A percentile compares a stretch with the other conserved stretches of the same genome.
Evolutionary conservation across 2,888 invertebrate genomes (phyloP).

Genomic region (Cephus sareptanus): DNA sequence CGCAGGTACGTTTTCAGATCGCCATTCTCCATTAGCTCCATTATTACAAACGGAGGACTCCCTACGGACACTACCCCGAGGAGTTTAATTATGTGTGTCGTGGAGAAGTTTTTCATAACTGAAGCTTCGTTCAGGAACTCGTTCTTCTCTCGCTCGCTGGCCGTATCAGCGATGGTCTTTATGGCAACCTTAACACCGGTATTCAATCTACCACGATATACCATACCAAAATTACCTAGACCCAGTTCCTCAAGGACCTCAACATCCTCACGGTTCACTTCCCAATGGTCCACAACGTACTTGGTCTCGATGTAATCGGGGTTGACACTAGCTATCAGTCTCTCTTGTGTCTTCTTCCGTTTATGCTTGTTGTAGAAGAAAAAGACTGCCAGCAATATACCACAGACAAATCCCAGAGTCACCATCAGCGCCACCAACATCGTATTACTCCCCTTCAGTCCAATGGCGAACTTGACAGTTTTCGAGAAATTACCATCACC

Average conservation of each 20-base stretch:
- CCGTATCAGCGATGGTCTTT: constrained; percentile 73
- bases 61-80: constrained; percentile 79
- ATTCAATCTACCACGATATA: constrained; percentile 71
- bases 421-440: constrained; percentile 36
- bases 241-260: constrained; percentile 71
- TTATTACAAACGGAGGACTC: constrained; percentile 77
- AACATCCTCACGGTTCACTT: constrained; percentile 73
- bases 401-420: constrained; percentile 34
- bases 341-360: constrained; percentile 57
- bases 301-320: constrained; percentile 72
- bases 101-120: constrained; percentile 78
- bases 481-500: constrained; percentile 66
- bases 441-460: constrained; percentile 32
- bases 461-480: constrained; percentile 39
- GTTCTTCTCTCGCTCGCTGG: constrained; percentile 70
- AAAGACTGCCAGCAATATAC: constrained; percentile 37
- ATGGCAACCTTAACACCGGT: constrained; percentile 69
- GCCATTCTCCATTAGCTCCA: constrained; percentile 83
- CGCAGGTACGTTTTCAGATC: constrained; percentile 77
- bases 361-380: constrained; percentile 51
- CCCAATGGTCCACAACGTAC: constrained; percentile 80
- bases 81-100: constrained; percentile 77
- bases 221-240: constrained; percentile 81
- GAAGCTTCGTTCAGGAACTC: constrained; percentile 79
- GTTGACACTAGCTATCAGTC: constrained; percentile 72